A percentile compares a stretch with the other conserved stretches of the same genome.
Evolutionary conservation across 2,888 invertebrate species (phyloP).

Genomic region (Danaus chrysippus): DNA sequence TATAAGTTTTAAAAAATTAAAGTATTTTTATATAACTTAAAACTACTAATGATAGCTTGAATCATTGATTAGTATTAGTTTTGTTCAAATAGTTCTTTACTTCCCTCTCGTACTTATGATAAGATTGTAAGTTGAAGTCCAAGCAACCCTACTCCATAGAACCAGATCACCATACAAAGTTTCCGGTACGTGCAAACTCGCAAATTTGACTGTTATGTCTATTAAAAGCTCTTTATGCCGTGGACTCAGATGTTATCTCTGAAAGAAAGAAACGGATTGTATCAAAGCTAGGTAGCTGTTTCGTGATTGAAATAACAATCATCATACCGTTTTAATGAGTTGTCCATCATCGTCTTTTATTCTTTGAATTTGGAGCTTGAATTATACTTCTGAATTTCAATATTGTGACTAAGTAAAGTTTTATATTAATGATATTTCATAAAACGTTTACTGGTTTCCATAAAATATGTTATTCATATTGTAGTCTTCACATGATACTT

Average conservation of each 20-base stretch:
- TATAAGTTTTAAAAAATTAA: no score
- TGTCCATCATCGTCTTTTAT: no score
- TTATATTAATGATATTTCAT: neutral
- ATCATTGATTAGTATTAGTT: no score
- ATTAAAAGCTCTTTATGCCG: slow-evolving; percentile 44
- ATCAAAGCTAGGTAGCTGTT: slow-evolving; percentile 33
- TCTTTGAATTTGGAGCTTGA: no score
- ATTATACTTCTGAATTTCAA: no score
- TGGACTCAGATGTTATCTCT: slow-evolving; percentile 47
- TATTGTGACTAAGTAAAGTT: no score
- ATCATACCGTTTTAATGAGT: slow-evolving; percentile 9
- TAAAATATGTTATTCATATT: neutral
- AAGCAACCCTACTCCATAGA: slow-evolving; percentile 7
- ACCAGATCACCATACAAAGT: slow-evolving; percentile 37
- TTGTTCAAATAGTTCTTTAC: no score
- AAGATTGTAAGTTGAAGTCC: neutral
- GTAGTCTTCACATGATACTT: neutral
- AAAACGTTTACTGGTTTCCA: neutral
- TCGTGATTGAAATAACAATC: slow-evolving; percentile 44
- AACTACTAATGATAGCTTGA: no score
- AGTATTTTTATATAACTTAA: no score
- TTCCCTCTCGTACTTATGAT: neutral
- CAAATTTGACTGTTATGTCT: slow-evolving; percentile 59
- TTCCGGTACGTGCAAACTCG: slow-evolving; percentile 54
- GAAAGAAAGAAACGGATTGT: slow-evolving; percentile 17